Base-by-base conservation (phyloP, 2,113 vertebrate species). In the Brienomyrus longianalis region DNA sequence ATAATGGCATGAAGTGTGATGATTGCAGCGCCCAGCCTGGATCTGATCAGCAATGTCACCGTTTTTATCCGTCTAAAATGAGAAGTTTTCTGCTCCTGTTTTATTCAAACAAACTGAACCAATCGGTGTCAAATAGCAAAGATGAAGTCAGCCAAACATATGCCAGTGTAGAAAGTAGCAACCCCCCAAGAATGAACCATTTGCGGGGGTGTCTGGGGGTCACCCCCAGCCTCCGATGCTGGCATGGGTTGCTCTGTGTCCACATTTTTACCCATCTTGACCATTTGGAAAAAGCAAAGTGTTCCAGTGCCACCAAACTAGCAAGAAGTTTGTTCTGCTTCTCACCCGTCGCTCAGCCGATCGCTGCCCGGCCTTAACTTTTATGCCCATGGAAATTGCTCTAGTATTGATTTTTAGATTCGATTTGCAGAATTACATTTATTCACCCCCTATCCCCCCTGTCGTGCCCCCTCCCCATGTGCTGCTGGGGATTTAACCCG, bases 401-500 rank as follows among this genome's bases (percentile, higher is more conserved):
- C 84, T 50, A 31, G 39, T 90, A 94, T 94, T 91, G 93, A 95
- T 95, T 95, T 92, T 90, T 87, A 92, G 86, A 80, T 94, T 95
- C 91, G 92, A 95, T 95, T 95, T 92, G 90, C 88, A 92, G 86
- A 92, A 90, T 93, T 88, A 91, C 91, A 91, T 85, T 94, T 93
- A 89, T 31, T 90, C 92, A 45, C 86, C 56, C 56, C 56, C 56
- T 9, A 23, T 2, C 6, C 52, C 17, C 52, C 52, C 17, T 5
- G 54, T 19, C 54, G 0, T 56, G 54, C 54, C 15, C 21, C 80
- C 54, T 10, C 21, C 80, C 85, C 10, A 31, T 21, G 88, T 50
- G 10, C 47, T 31, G 47, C 84, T 52, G 21, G 27, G 48, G 84
- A 35, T 52, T 86, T 31, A 52, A 31, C 47, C 11, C 1, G n/a